A percentile compares a stretch with the other conserved stretches of the same genome.
These are phyloP conservation scores for Neosilurus mollespiculum DNA, from an alignment of 2,797 vertebrate genomes.

Conservation along the genomic window DNA sequence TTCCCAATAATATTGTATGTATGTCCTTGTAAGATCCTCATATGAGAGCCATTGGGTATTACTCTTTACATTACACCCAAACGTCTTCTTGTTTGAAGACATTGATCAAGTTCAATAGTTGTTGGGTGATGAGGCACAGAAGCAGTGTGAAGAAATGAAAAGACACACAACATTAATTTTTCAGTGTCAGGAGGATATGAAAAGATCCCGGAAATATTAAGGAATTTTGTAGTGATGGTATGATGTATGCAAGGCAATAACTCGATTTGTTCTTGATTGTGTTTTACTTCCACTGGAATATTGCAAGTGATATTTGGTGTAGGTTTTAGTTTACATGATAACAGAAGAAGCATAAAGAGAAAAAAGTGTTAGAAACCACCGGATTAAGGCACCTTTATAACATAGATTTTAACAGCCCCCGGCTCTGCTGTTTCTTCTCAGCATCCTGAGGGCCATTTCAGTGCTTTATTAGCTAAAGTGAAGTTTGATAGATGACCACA, in stretches of 20 bases:
- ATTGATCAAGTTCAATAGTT: too few species aligned
- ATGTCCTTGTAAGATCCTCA: too few species aligned
- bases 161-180: too few species aligned
- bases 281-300: not conserved
- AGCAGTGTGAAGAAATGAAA: too few species aligned
- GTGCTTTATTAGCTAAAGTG: slow-evolving; percentile 24
- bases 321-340: not conserved
- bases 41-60: too few species aligned
- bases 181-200: too few species aligned
- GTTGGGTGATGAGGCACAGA: too few species aligned
- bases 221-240: not conserved
- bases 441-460: slow-evolving; percentile 15
- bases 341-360: not conserved
- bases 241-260: not conserved
- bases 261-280: not conserved
- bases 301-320: not conserved
- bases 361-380: not conserved
- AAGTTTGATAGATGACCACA: slow-evolving; percentile 15
- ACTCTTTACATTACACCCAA: too few species aligned
- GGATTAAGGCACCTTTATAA: not conserved
- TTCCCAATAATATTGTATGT: too few species aligned
- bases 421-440: slow-evolving; percentile 13
- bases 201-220: not conserved
- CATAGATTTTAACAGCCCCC: not conserved
- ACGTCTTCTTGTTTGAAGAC: too few species aligned